These are phyloP conservation scores for Lamellibrachia luymesi DNA, from an alignment of 1,140 invertebrate genomes.

Conservation along the genomic window DNA sequence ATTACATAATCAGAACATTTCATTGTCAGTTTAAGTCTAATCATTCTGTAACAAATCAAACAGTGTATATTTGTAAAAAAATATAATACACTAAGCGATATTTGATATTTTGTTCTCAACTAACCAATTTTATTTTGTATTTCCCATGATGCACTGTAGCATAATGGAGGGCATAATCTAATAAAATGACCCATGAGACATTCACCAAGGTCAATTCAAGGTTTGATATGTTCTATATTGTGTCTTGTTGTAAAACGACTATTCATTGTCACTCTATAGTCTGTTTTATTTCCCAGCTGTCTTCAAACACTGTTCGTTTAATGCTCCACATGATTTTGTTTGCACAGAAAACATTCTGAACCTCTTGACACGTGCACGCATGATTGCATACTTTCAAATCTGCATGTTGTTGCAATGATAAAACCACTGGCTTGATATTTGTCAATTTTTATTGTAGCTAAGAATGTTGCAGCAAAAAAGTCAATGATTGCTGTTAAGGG, in stretches of 20 bases:
- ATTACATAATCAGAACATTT: not conserved
- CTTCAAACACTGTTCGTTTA: not conserved
- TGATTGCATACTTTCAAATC: not conserved
- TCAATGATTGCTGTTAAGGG: too few relatives aligned
- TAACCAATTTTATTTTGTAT: not conserved
- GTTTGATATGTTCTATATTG: not conserved
- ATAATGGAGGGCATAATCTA: not conserved
- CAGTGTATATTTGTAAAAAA: not conserved
- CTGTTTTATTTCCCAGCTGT: not conserved
- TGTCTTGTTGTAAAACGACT: not conserved
- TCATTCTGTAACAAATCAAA: not conserved
- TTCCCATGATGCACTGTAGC: not conserved
- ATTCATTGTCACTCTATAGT: not conserved
- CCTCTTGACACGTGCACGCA: not conserved
- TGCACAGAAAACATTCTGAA: not conserved
- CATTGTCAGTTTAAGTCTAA: not conserved
- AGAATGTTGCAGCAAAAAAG: not conserved
- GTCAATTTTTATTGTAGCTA: not conserved
- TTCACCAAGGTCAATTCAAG: not conserved
- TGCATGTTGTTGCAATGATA: not conserved
- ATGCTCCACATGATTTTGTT: not conserved
- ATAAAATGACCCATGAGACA: not conserved
- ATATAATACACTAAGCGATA: not conserved
- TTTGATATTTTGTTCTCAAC: not conserved
- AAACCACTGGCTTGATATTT: too few relatives aligned